Evolutionary conservation across 2,113 vertebrate species (phyloP), one percentile per base, ranked within the genome.

Genomic region (Pseudopodoces humilis): DNA sequence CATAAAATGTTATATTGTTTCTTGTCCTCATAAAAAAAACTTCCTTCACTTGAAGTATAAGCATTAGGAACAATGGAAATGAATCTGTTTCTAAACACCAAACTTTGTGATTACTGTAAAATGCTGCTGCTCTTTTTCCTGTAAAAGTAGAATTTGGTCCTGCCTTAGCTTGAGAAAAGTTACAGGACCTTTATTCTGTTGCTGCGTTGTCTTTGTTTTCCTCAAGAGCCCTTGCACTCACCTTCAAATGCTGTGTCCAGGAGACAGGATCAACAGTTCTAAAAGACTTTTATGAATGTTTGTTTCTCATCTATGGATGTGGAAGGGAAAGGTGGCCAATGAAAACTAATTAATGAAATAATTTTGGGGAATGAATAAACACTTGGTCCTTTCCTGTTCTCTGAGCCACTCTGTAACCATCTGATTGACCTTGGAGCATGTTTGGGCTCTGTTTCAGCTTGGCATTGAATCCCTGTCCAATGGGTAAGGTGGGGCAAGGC

Each of bases 381-480:
- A 2, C 21, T 53, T 70, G 7, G 10, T 89, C 13, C 39, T 84
- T 69, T 59, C 25, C 24, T 80, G 0, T 62, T 83, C 67, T 64
- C 13, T 10, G 19, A 41, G 33, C 41, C 16, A 21, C 19, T 56
- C 30, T 63, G 33, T 78, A 79, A 63, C 20, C 5, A 30, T 76
- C 18, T 81, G 37, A 50, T 50, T 93, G 8, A 14, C 20, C 46
- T 47, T 65, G 49, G 31, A 67, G 35, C 20, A 2, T 27, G 4
- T 39, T 41, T 18, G 28, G 41, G 5, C 22, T 86, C 50, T 82
- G 16, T 77, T 92, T 64, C 19, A 53, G 39, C 43, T 81, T 62
- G 23, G 20, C 22, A 4, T 9, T 4, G 53, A 72, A 21, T 70
- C 10, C 25, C 81, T 1, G 6, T 50, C 33, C 0, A 0, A 4